Base-by-base conservation (phyloP, 1,140 invertebrate species). In the Leptopilina boulardi region DNA sequence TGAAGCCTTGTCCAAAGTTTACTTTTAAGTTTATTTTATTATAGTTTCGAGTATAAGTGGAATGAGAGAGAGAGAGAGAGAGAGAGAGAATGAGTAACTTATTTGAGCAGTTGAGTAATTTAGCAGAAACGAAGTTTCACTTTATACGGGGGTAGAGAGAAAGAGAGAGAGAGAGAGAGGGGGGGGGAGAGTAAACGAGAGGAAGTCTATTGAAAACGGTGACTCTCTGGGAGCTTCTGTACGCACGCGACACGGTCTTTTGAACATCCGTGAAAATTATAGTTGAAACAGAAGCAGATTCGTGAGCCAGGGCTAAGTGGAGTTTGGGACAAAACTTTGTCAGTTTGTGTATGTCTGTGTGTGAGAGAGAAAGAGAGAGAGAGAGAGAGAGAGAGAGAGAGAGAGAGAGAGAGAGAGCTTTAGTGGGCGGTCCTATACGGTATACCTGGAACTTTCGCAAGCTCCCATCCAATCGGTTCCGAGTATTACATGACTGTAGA, bases 381-480 rank as follows among this genome's bases (percentile, higher is more conserved):
- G 59, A 42, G 15, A 34, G n/a, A 41, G 6, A 54, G 34, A 8
- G 47, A 51, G 47, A 51, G 47, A 51, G 51, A 54, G 51, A 54
- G 51, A n/a, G 41, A 42, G 70, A 18, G 8, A 3, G n/a, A n/a
- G 18, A 6, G 15, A 21, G 34, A 71, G 70, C 80, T 84, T 81
- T 73, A 75, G 84, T 88, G 84, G 87, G 88, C 87, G 87, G 84
- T 86, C 76, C 86, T 83, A 38, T 38, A 80, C 76, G 79, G 81
- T 77, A 82, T 87, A 89, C 87, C 87, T 89, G 87, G 82, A 87
- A 89, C 85, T 89, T 88, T 88, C 83, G 86, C 84, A 87, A 88
- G 87, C 84, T 88, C 83, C 76, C 85, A 83, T 80, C 89, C 89
- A 89, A 89, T 90, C 79, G 81, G 83, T 81, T 80, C 76, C n/a